phyloP scores from a whole-genome alignment of 2,113 vertebrate genomes.

The Amazona guildingii region DNA sequence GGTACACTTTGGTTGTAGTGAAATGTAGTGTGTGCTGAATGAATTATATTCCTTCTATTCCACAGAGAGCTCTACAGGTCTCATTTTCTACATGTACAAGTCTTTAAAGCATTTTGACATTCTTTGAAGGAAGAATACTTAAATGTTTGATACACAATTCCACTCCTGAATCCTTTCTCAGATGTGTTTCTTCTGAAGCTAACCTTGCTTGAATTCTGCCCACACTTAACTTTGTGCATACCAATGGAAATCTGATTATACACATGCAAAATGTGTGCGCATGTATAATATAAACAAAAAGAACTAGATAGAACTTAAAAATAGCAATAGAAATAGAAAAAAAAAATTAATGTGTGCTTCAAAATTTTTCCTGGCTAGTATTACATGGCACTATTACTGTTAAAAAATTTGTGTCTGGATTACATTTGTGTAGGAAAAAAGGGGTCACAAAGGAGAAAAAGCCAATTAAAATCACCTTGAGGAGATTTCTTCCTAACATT shows the following conservation, averaged over 20 bases:
- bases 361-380: not conserved
- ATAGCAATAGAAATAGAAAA: not conserved
- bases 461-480: not conserved
- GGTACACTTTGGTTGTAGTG: not conserved
- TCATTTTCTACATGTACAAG: not conserved
- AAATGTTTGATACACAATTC: not conserved
- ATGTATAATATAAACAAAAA: not conserved
- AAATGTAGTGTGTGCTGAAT: not conserved
- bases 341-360: not conserved
- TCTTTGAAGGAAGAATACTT: not conserved
- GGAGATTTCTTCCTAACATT: not conserved
- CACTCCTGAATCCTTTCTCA: not conserved
- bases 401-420: not conserved
- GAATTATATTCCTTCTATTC: not conserved
- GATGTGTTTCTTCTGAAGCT: not conserved
- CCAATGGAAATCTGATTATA: not conserved
- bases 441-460: not conserved
- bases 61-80: not conserved
- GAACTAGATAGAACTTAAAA: not conserved
- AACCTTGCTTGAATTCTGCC: not conserved
- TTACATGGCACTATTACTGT: not conserved
- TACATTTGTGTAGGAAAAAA: not conserved
- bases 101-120: not conserved
- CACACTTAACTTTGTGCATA: not conserved
- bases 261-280: not conserved